Evolutionary conservation across 2,797 vertebrate species (phyloP), one percentile per base, ranked within the genome.

Genomic region (Alfaro cultratus): DNA sequence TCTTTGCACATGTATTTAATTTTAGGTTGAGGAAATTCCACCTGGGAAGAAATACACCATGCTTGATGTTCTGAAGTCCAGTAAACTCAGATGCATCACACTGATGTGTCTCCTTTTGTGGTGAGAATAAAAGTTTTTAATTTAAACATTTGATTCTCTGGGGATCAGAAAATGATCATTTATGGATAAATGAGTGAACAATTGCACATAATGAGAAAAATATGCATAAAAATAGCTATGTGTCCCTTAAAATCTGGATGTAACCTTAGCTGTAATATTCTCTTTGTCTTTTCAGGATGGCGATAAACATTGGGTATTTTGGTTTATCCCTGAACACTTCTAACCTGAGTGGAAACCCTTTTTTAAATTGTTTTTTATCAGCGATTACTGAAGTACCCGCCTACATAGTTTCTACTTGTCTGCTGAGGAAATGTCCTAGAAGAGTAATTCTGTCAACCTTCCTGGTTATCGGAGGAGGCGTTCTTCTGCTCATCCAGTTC

Each of bases 271-370:
- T 36, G 1, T 34, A 13, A 71, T 5, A 29, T 1, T 39, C 4
- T 77, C 67, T 75, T 73, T 16, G 12, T 71, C 45, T 76, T 70
- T 75, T 31, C 79, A 99, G 98, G 98, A 96, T 98, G 96, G 97
- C 96, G 16, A 97, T 97, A 85, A 96, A 97, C 1, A 95, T 99
- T 1, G 97, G 97, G 47, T 99, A 99, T 86, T 99, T 97, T 31
- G 98, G 97, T 10, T 94, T 99, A 34, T 99, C 97, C 29, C 94
- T 99, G 7, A 98, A 98, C 79, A 98, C 97, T 0, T 97, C 97
- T 4, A 99, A 99, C 90, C 88, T 99, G 83, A 96, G 97, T 0
- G 98, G 98, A 0, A 91, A 98, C 0, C 94, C 96, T 75, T 99
- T 96, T 23, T 23, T 99, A 91, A 99, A 98, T 90, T 96, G 96